Evolutionary conservation across 2,797 vertebrate species (phyloP), one percentile per base, ranked within the genome.

Genomic region (Enteromius afrohamiltoni): DNA sequence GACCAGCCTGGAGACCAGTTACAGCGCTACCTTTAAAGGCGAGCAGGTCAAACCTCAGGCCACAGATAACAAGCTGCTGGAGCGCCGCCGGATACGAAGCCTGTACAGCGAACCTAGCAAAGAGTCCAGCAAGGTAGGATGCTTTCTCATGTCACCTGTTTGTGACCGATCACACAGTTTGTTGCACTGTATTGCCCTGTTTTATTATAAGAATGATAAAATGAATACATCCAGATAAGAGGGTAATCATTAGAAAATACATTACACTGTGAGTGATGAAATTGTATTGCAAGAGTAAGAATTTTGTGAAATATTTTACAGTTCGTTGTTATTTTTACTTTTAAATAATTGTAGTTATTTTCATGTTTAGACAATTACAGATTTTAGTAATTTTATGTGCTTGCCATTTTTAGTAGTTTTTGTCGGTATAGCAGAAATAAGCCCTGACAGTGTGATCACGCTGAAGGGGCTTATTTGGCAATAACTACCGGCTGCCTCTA

Each of bases 31-130:
- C 0, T 99, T 93, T 92, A 99, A 96, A 90, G 97, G 97, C n/a
- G 97, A 99, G 91, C 94, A 95, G 91, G 96, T 89, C 78, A 97
- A 97, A 88, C 94, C 92, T 51, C 91, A 89, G 23, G 87, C 95
- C 21, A 88, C 91, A 0, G 97, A 99, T 90, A 98, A 97, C 93
- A 99, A 98, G 92, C 85, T 93, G 87, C 81, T 93, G 58, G 98
- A 99, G 4, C 97, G 96, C 90, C 93, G 98, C 85, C 96, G 98
- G 93, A 97, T 99, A 97, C 97, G 98, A 91, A 99, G 96, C 90
- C 95, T 99, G 87, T 99, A 99, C 92, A 98, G 92, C 0, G 97
- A 99, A 70, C 97, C 97, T 0, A 91, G 95, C 91, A 98, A 97
- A 93, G 98, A 98, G 74, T 67, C 93, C 0, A 82, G 93, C 88